phyloP scores from a whole-genome alignment of 2,797 vertebrate genomes.

The Gila robusta region DNA sequence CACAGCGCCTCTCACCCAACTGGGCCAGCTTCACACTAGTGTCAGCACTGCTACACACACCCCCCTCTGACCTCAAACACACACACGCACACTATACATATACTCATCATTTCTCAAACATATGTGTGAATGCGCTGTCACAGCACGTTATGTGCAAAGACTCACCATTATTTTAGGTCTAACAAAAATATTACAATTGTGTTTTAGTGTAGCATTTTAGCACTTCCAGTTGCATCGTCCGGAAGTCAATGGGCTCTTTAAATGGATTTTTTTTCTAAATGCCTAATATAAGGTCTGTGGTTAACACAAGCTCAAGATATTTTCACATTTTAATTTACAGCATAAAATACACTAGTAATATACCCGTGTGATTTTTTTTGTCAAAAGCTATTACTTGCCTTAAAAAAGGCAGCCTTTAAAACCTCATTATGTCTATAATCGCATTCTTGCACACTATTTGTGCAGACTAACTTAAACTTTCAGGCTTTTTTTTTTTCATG shows the following conservation, averaged over 20 bases:
- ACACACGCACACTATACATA: conserved; percentile 45
- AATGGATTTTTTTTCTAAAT: not conserved
- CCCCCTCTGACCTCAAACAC: conserved; percentile 33
- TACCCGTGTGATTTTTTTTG: not conserved
- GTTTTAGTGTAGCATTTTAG: not conserved
- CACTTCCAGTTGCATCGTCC: not conserved
- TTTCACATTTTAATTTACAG: not conserved
- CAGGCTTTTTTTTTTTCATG: not conserved
- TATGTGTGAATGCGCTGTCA: conserved; percentile 28
- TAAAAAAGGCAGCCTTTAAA: not conserved
- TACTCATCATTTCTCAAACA: conserved; percentile 39
- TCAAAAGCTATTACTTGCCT: not conserved
- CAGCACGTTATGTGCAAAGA: not conserved
- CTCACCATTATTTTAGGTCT: not conserved
- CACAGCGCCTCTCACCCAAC: conserved; percentile 70
- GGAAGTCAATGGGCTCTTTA: not conserved
- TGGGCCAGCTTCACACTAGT: conserved; percentile 61
- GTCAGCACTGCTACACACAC: conserved; percentile 52
- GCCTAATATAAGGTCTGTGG: too few relatives aligned
- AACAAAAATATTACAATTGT: not conserved
- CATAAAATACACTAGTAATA: too few relatives aligned
- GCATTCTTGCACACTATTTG: not conserved
- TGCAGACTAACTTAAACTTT: not conserved
- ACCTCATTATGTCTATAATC: not conserved
- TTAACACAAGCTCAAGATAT: not conserved